These are phyloP conservation scores for Anthoscopus minutus DNA, from an alignment of 2,113 vertebrate genomes.

Conservation along the genomic window DNA sequence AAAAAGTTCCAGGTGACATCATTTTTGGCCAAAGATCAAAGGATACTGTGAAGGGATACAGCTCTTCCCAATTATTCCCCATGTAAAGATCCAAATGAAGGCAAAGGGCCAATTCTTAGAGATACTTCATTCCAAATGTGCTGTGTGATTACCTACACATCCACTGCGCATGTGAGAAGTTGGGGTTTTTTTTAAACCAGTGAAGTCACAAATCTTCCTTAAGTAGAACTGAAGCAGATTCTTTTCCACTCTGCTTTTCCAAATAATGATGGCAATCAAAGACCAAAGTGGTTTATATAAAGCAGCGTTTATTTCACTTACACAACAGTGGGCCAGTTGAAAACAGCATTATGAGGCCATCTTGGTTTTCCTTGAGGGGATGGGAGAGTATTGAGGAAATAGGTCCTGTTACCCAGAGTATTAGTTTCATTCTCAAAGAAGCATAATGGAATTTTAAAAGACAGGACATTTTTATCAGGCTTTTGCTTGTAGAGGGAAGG, in stretches of 20 bases:
- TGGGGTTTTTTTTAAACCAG: neutral
- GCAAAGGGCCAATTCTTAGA: conserved; percentile 37
- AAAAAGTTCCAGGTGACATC: conserved; percentile 37
- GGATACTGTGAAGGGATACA: conserved; percentile 22
- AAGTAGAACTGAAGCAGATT: neutral
- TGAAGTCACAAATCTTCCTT: neutral
- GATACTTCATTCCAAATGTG: conserved; percentile 16
- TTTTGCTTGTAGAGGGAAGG: neutral
- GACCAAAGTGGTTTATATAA: neutral
- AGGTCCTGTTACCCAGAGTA: neutral
- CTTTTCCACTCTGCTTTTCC: neutral
- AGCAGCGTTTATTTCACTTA: neutral
- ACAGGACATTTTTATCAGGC: neutral
- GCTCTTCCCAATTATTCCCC: conserved; percentile 37
- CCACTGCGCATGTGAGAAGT: neutral
- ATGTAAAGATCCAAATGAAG: conserved; percentile 42
- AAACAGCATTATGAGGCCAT: neutral
- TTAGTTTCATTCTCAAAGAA: neutral
- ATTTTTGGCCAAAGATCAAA: conserved; percentile 56
- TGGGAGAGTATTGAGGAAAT: neutral
- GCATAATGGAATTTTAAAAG: neutral
- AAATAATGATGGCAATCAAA: neutral
- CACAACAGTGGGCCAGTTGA: neutral
- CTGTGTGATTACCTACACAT: neutral
- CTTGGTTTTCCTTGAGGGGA: rapidly evolving